Evolutionary conservation across 2,797 vertebrate species (phyloP), one percentile per base, ranked within the genome.

Genomic region (Hyperoplus lanceolatus): DNA sequence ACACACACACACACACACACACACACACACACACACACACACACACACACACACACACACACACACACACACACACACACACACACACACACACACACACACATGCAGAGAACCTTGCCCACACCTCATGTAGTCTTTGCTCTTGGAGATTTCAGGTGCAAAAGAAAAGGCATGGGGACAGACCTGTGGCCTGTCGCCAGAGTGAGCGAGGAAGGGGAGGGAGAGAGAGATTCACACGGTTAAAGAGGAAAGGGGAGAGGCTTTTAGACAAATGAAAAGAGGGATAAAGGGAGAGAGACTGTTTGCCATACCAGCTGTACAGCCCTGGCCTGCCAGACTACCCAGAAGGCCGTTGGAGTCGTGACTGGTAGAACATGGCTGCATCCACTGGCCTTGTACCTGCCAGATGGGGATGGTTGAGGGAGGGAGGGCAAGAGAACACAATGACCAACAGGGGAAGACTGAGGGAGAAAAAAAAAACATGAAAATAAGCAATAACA

Each of bases 271-370:
- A 75, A 75, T 81, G 77, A 85, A 83, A 84, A 87, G 74, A 78
- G 60, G 64, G 66, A 87, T 79, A 77, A 70, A 84, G 64, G 77
- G 63, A 73, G 79, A 75, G 76, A 80, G 85, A 85, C 69, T 89
- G 86, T 86, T 85, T 89, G 85, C 90, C 81, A 86, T 83, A 91
- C 93, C 94, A 95, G 92, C 93, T 95, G 94, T 94, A 90, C 90
- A 87, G 79, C 81, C 74, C 77, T 69, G 79, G 88, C 83, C 87
- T 93, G 92, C 94, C 93, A 94, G 93, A 92, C 88, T 89, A 94
- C 87, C 93, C 93, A 93, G 92, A 93, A 93, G 93, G 92, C 88
- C 55, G 48, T 79, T 91, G 81, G 84, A 94, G 86, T 89, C 82
- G 85, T 87, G 92, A 93, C 83, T 90, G 85, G 84, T 91, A 85